phyloP scores from a whole-genome alignment of 2,113 vertebrate species.

The Ageneiosus marmoratus region DNA sequence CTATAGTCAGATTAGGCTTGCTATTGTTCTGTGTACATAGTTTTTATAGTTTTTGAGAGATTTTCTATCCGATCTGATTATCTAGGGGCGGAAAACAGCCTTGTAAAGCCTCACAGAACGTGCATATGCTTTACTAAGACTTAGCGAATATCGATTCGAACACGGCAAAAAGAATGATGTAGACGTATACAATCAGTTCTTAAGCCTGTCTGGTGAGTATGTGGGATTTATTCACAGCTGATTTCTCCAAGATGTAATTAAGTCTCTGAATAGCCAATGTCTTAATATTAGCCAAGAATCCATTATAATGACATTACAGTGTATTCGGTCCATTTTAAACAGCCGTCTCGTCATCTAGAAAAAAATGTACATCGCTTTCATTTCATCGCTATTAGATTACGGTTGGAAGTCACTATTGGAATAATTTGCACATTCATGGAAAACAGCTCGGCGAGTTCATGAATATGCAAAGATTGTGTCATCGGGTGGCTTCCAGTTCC shows the following conservation, averaged over 20 bases:
- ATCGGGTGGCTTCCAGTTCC: background rate
- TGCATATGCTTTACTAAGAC: background rate
- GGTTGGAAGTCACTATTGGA: too few relatives aligned
- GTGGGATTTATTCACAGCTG: constrained; percentile 30
- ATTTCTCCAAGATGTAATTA: constrained; percentile 36
- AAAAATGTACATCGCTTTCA: background rate
- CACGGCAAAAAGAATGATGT: background rate
- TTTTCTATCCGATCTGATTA: background rate
- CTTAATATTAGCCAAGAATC: constrained; percentile 40
- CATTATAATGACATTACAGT: constrained; percentile 37
- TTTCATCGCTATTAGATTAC: too few relatives aligned
- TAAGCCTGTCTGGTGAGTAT: constrained; percentile 10
- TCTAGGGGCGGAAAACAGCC: background rate
- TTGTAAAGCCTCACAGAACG: background rate
- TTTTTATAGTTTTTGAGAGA: too few relatives aligned
- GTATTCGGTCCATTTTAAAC: constrained; percentile 2
- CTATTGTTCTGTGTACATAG: background rate
- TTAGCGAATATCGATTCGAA: background rate
- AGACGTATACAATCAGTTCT: background rate
- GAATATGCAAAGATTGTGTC: background rate
- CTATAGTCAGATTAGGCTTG: background rate
- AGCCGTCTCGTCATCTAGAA: background rate
- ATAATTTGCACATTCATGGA: background rate
- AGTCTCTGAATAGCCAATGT: constrained; percentile 42
- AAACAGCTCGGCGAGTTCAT: background rate